A percentile compares a stretch with the other conserved stretches of the same genome.
Evolutionary conservation across 2,888 invertebrate species (phyloP).

Genomic region (Melangyna quadrimaculata): DNA sequence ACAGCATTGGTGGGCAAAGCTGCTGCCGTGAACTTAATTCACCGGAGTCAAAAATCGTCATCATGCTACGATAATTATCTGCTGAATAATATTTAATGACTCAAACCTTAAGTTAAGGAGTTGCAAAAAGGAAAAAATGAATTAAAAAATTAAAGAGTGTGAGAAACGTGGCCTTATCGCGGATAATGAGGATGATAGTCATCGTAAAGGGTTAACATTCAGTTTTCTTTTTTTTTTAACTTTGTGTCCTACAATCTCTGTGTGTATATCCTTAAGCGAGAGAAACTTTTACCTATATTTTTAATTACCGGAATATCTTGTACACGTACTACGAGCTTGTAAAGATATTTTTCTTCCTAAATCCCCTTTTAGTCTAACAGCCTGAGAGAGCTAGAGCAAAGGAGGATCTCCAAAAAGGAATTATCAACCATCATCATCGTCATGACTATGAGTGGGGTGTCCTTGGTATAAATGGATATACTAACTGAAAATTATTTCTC

Average conservation of each 20-base stretch:
- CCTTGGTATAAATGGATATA: neutral
- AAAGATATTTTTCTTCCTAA: constrained; percentile 1
- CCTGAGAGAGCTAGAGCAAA: neutral
- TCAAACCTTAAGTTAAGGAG: constrained; percentile 51
- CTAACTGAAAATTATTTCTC: constrained; percentile 40
- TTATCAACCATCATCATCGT: constrained; percentile 28
- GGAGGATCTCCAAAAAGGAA: constrained; percentile 37
- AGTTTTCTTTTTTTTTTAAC: constrained; percentile 25
- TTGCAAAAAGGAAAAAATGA: neutral
- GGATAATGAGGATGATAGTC: constrained; percentile 47
- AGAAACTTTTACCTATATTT: constrained; percentile 64
- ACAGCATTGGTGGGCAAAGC: neutral
- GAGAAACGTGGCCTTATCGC: constrained; percentile 41
- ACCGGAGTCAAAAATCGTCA: constrained; percentile 66
- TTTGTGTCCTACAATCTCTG: neutral
- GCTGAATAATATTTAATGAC: constrained; percentile 72
- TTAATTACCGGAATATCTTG: constrained; percentile 69
- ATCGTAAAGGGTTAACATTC: constrained; percentile 42
- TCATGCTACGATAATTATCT: constrained; percentile 71
- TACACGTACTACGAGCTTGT: constrained; percentile 41
- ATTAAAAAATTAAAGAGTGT: neutral
- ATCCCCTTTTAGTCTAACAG: neutral
- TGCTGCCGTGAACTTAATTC: constrained; percentile 63
- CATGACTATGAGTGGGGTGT: constrained; percentile 6
- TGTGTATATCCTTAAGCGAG: constrained; percentile 33